These are phyloP conservation scores for Hiodon alosoides DNA, from an alignment of 2,113 vertebrate genomes.

Conservation along the genomic window DNA sequence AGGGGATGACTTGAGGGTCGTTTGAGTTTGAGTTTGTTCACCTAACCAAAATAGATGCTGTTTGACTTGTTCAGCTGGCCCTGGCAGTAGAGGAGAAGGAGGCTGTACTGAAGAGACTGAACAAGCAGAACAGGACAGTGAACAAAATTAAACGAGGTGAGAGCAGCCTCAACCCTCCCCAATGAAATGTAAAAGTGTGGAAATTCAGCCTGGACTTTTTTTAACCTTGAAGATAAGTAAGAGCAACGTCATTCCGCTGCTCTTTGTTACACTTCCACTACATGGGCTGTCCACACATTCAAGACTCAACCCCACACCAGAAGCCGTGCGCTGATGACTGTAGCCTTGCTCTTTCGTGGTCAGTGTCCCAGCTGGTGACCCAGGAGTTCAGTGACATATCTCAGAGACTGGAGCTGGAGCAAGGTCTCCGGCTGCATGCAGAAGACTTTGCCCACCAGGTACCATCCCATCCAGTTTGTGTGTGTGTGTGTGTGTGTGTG, in stretches of 20 bases:
- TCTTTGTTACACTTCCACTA: no score
- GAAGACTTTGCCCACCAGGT: constrained; percentile 72
- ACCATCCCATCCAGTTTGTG: constrained; percentile 9
- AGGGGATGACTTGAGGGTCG: not conserved
- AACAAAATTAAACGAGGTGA: constrained; percentile 67
- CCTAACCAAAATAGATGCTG: not conserved
- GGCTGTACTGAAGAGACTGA: constrained; percentile 47
- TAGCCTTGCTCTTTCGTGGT: constrained; percentile 10
- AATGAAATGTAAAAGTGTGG: not conserved
- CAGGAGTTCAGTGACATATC: constrained; percentile 65
- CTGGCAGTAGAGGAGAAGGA: constrained; percentile 54
- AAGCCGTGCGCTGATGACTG: no score
- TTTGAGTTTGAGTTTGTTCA: not conserved
- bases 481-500: constrained; percentile 5
- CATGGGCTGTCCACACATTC: not conserved
- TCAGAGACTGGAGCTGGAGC: constrained; percentile 67
- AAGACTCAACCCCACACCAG: no score
- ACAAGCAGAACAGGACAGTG: constrained; percentile 53
- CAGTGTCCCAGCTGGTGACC: constrained; percentile 65
- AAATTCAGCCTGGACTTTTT: no score
- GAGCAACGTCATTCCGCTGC: no score
- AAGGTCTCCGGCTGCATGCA: constrained; percentile 62
- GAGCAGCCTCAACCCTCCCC: not conserved
- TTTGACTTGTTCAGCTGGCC: constrained; percentile 47
- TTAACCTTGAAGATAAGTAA: no score